These are phyloP conservation scores for Spilosoma lubricipeda DNA, from an alignment of 2,888 invertebrate species.

Conservation along the genomic window DNA sequence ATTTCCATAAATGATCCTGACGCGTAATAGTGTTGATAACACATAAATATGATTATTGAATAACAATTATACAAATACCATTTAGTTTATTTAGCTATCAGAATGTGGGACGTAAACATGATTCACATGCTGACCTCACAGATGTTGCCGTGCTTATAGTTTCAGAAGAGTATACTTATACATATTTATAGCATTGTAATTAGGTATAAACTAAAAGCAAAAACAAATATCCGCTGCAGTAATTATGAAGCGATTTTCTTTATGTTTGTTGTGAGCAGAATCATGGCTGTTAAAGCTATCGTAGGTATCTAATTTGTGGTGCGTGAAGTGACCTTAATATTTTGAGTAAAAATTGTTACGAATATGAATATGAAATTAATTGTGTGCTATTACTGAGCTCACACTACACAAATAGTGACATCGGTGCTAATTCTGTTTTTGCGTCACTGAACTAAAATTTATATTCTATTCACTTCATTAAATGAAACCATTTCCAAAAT, in stretches of 20 bases:
- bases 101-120: constrained; percentile 53
- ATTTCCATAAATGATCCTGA: not conserved
- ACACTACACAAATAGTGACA: not conserved
- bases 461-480: too few relatives aligned
- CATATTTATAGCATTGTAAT: not conserved
- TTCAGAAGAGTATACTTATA: constrained; percentile 2
- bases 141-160: constrained; percentile 46
- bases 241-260: not conserved
- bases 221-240: not conserved
- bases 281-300: not conserved
- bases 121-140: constrained; percentile 58
- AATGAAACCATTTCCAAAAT: too few relatives aligned
- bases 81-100: constrained; percentile 46
- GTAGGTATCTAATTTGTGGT: not conserved
- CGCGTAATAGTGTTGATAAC: not conserved
- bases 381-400: not conserved
- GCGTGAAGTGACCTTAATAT: not conserved
- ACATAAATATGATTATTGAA: constrained; percentile 2
- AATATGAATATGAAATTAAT: not conserved
- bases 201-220: not conserved
- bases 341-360: not conserved
- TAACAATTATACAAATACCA: constrained; percentile 1
- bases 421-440: too few relatives aligned
- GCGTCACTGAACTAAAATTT: too few relatives aligned
- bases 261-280: not conserved